Evolutionary conservation across 1,140 invertebrate genomes (phyloP), one percentile per base, ranked within the genome.

Genomic region (Heliconius hermathena): DNA sequence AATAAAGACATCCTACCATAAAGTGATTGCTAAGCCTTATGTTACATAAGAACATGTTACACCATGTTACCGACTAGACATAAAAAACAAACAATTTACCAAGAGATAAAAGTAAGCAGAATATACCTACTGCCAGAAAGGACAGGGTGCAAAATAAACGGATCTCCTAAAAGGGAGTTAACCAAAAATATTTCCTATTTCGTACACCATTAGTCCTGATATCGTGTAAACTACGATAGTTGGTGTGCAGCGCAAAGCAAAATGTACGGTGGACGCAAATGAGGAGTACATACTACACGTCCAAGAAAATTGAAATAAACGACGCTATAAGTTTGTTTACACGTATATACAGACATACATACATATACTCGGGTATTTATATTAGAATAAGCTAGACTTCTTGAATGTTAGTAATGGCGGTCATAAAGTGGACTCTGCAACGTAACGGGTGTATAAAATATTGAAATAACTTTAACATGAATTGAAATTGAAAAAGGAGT

Each of bases 211-310:
- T 89, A 89, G 90, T 92, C 81, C 89, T 90, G 74, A 90, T 92
- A 89, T 89, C 80, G 84, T 83, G 74, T 86, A 84, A 82, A 83
- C 82, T 83, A 81, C 84, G 82, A 60, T 80, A 81, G 82, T 81
- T 84, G 81, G 84, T 78, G 75, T 80, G 77, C 84, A 88, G 77
- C 73, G 80, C 84, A 89, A 91, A 93, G 85, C 83, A 88, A 84
- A 90, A 93, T 82, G 85, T 91, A 91, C 87, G 82, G 87, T 80
- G 74, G 85, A 88, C 85, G 86, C 86, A 91, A 91, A 93, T 91
- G 88, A 91, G 86, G 76, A 88, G 79, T 87, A 87, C 77, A 77
- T 77, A 82, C 78, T 81, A 82, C 80, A 78, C 79, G 79, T 76
- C 80, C 80, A 81, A 85, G 81, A 81, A 85, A 85, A 87, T 87